phyloP scores from a whole-genome alignment of 2,888 invertebrate species.

The Drosophila pseudotalamancana region DNA sequence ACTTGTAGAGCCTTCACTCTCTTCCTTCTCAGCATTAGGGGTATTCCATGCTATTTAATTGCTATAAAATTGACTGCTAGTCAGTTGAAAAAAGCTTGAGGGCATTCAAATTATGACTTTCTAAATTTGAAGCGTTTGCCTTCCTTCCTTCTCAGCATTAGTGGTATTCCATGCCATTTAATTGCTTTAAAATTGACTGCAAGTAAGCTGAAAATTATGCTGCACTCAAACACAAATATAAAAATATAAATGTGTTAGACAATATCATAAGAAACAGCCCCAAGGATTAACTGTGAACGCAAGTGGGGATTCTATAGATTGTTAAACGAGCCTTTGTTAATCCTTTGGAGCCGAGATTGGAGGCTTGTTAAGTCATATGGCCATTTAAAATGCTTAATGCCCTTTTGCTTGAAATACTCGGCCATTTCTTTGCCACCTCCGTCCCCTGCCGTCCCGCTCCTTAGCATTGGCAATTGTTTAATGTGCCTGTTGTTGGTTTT shows the following conservation, averaged over 20 bases:
- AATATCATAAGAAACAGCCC: constrained; percentile 10
- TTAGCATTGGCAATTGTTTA: constrained; percentile 53
- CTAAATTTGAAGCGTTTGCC: neutral
- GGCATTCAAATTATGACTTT: neutral
- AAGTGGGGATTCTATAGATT: constrained; percentile 10
- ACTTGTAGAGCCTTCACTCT: neutral
- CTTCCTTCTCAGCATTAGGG: neutral
- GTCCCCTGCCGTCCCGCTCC: too few species aligned
- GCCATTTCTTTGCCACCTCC: neutral
- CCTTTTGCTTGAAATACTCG: neutral
- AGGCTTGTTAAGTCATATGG: constrained; percentile 39
- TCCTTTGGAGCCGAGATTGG: constrained; percentile 17
- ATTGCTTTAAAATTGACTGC: too few species aligned
- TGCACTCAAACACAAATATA: constrained; percentile 29
- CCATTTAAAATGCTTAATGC: constrained; percentile 43
- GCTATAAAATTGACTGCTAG: too few species aligned
- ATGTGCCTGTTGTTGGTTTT: constrained; percentile 71
- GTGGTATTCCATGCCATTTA: neutral
- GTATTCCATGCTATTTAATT: neutral
- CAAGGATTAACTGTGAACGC: constrained; percentile 19
- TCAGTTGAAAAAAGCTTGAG: too few species aligned
- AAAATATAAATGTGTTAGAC: constrained; percentile 1
- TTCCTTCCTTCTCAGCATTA: neutral
- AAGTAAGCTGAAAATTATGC: constrained; percentile 22
- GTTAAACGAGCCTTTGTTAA: constrained; percentile 28